These are phyloP conservation scores for Lepeophtheirus salmonis DNA, from an alignment of 1,140 invertebrate genomes.

Conservation along the genomic window DNA sequence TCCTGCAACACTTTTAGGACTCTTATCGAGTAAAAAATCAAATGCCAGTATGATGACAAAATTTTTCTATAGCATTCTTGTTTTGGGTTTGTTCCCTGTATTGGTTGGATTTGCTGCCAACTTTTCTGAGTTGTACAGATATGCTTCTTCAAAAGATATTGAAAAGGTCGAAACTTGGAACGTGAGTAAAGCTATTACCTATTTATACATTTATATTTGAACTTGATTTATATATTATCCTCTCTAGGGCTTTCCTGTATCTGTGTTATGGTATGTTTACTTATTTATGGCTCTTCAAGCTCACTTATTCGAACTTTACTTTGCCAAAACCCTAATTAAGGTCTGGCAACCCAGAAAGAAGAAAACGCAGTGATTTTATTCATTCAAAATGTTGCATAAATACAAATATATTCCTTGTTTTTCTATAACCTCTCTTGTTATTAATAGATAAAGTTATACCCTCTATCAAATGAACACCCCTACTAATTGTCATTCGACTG, in stretches of 20 bases:
- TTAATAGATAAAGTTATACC: no score
- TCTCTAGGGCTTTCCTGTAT: slow-evolving; percentile 67
- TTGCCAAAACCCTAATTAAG: slow-evolving; percentile 59
- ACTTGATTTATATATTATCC: not conserved
- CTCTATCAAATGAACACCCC: no score
- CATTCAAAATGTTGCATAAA: not conserved
- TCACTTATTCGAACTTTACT: slow-evolving; percentile 71
- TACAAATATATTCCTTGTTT: not conserved
- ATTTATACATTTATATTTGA: not conserved
- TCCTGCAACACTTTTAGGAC: slow-evolving; percentile 19
- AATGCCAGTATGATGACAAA: not conserved
- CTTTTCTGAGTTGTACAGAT: slow-evolving; percentile 21
- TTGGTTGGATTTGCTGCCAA: slow-evolving; percentile 21
- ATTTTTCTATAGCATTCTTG: slow-evolving; percentile 21
- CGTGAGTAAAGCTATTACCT: slow-evolving; percentile 15
- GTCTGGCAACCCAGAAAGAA: slow-evolving; percentile 62
- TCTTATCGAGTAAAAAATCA: slow-evolving; percentile 14
- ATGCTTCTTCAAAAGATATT: slow-evolving; percentile 20
- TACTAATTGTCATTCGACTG: no score
- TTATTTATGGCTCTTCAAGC: slow-evolving; percentile 69
- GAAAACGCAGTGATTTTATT: slow-evolving; percentile 26
- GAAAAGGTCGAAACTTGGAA: slow-evolving; percentile 21
- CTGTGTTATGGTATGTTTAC: slow-evolving; percentile 81
- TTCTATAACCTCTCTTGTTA: no score
- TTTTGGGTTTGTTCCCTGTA: slow-evolving; percentile 21